These are phyloP conservation scores for Meteorus cinctellus DNA, from an alignment of 2,888 invertebrate genomes.

Conservation along the genomic window DNA sequence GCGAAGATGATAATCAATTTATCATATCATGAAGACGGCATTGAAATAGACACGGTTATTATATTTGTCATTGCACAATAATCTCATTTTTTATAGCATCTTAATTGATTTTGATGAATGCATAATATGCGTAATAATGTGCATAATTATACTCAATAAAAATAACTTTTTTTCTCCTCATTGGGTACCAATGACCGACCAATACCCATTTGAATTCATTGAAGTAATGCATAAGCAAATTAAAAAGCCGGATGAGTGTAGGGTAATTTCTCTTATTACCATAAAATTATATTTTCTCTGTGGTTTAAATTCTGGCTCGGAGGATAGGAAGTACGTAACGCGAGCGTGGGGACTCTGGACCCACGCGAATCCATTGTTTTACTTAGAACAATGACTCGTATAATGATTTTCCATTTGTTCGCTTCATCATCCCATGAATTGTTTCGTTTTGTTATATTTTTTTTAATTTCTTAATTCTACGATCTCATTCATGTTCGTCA, in stretches of 20 bases:
- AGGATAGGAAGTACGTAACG: constrained; percentile 33
- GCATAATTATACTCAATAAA: background rate
- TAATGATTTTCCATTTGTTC: constrained; percentile 33
- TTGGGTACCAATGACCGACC: background rate
- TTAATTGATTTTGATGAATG: background rate
- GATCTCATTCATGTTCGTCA: background rate
- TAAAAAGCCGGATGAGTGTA: constrained; percentile 18
- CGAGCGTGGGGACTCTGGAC: constrained; percentile 46
- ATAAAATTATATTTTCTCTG: constrained; percentile 30
- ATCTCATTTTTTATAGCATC: background rate
- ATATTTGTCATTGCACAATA: background rate
- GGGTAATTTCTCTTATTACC: constrained; percentile 32
- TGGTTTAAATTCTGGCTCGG: constrained; percentile 24
- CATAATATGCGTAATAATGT: too few relatives aligned
- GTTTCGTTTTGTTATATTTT: constrained; percentile 6
- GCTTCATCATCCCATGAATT: constrained; percentile 25
- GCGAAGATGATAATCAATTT: constrained; percentile 1
- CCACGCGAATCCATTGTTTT: constrained; percentile 48
- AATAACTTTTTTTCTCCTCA: background rate
- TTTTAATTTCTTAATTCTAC: background rate
- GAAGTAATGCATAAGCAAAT: background rate
- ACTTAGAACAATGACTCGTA: constrained; percentile 31
- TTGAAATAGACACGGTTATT: constrained; percentile 1
- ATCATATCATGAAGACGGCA: background rate
- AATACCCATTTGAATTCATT: background rate